Conservation (phyloP, 2,888 invertebrate species). For the Nematopogon swammerdamellus region DNA sequence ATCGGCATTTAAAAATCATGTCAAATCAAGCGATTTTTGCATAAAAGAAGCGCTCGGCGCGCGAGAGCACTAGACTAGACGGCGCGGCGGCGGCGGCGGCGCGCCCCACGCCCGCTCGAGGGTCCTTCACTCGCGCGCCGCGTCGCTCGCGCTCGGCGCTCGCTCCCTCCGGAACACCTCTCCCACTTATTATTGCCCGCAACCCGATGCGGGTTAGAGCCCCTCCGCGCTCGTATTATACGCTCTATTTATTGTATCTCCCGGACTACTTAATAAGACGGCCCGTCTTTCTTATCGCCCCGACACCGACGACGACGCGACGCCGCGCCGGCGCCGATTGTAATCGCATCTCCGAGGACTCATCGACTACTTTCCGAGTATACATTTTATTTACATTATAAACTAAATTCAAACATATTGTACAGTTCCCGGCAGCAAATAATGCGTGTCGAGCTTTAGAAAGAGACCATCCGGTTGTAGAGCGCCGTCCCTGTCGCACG, state of each 20-base stretch:
- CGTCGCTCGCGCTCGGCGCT: slow-evolving; percentile 28
- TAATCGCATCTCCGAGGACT: too few relatives aligned
- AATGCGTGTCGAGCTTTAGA: too few relatives aligned
- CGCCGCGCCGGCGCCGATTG: too few relatives aligned
- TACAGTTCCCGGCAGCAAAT: too few relatives aligned
- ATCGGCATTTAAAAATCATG: slow-evolving; percentile 53
- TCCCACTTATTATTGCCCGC: not conserved
- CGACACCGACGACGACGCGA: too few relatives aligned
- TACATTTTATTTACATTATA: too few relatives aligned
- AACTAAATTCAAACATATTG: too few relatives aligned
- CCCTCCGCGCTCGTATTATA: not conserved
- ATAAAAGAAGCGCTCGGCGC: slow-evolving; percentile 26
- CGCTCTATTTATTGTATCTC: not conserved
- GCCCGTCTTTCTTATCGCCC: too few relatives aligned
- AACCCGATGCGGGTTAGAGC: not conserved
- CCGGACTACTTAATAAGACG: not conserved
- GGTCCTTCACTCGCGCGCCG: slow-evolving; percentile 28
- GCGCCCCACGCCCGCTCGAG: slow-evolving; percentile 12
- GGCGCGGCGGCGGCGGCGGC: not conserved
- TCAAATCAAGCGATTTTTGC: slow-evolving; percentile 53
- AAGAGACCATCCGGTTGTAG: too few relatives aligned
- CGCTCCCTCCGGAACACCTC: not conserved
- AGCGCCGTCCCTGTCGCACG: too few relatives aligned
- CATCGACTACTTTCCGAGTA: too few relatives aligned
- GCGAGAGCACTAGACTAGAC: not conserved